Evolutionary conservation across 1,140 invertebrate genomes (phyloP), one percentile per base, ranked within the genome.

Genomic region (Plutomurus gul): DNA sequence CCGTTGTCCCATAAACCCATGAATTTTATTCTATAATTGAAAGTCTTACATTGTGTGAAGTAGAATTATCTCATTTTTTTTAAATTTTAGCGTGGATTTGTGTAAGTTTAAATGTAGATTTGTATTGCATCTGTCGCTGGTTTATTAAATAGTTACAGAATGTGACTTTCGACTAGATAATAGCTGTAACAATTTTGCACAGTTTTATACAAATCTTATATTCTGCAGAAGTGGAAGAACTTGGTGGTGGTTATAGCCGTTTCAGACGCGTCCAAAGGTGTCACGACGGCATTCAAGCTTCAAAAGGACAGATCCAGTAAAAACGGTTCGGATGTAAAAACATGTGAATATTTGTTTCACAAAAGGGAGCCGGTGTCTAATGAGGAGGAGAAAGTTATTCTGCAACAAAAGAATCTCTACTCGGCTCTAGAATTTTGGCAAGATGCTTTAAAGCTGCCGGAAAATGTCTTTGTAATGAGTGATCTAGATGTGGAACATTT

Each of bases 341-440:
- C n/a, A 30, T 65, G 56, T 65, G 56, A 65, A 30, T 65, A 65
- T 65, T 65, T 65, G 56, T 65, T 65, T 33, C 56, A 65, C 56
- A 65, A 13, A 30, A 65, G 56, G 36, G 56, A 65, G 27, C 16
- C 56, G 0, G 56, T 65, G 56, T 33, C 22, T 27, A 65, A 65
- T 27, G 27, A 65, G 13, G 16, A 36, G 16, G 56, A 65, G 56
- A 65, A 65, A 65, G 56, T 33, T 65, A 30, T 65, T 65, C 36
- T 65, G 30, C 56, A 65, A 65, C 10, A 36, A 65, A 65, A 33
- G 56, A 65, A 65, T 33, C 16, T 65, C 25, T 65, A 65, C 56
- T 27, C 56, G 27, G 56, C 56, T 65, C 56, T 65, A 30, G 27
- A 65, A n/a, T 65, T 65, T 65, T 65, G 56, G 56, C 30, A 27